Conservation (phyloP, 2,888 invertebrate species). For the Electrophaes corylata region DNA sequence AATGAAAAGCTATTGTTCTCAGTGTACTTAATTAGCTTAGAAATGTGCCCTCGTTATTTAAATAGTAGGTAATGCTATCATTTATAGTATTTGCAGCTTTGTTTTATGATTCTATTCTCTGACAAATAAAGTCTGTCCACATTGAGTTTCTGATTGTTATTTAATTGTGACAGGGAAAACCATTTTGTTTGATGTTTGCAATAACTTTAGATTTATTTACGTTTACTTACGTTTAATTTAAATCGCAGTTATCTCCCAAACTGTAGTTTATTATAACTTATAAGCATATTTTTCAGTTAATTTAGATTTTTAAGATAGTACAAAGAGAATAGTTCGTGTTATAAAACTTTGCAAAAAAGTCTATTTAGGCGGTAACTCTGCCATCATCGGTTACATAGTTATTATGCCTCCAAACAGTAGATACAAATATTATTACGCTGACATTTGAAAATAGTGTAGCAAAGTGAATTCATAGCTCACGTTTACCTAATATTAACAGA, state of each 20-base stretch:
- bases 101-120: conserved; percentile 34
- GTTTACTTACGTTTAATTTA: neutral
- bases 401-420: no score
- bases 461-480: no score
- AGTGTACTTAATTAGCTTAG: conserved; percentile 32
- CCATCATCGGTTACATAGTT: no score
- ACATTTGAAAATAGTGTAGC: no score
- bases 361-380: no score
- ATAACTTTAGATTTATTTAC: neutral
- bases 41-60: conserved; percentile 14
- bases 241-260: neutral
- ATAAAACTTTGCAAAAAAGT: no score
- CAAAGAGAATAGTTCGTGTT: no score
- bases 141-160: conserved; percentile 24
- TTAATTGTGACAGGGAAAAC: conserved; percentile 31
- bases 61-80: conserved; percentile 23
- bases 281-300: no score
- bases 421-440: no score
- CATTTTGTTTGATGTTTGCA: conserved; percentile 13
- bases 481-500: no score
- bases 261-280: neutral
- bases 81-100: conserved; percentile 28
- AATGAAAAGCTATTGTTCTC: conserved; percentile 11
- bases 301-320: no score
- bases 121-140: conserved; percentile 30